Evolutionary conservation across 2,888 invertebrate genomes (phyloP).

Genomic region (Caenorhabditis plicata): DNA sequence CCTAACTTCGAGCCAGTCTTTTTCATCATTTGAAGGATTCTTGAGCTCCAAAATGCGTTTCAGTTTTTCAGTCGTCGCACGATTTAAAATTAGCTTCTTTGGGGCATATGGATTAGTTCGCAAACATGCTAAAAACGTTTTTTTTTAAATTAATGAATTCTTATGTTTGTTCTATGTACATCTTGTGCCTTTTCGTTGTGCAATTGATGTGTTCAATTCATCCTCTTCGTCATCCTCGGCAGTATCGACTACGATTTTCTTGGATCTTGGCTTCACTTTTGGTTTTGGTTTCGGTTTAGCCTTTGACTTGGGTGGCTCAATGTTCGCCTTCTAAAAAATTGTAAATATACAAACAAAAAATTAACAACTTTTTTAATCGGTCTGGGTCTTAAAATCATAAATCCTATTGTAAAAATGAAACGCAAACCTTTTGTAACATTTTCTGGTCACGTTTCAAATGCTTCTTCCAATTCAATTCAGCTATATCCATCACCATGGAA

Average conservation of each 20-base stretch:
- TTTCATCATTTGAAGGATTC: constrained; percentile 6
- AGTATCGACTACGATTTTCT: constrained; percentile 1
- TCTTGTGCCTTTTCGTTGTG: too few relatives aligned
- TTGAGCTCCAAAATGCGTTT: constrained; percentile 12
- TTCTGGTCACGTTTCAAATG: neutral
- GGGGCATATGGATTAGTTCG: too few relatives aligned
- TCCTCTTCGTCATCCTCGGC: constrained; percentile 13
- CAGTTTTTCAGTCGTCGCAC: too few relatives aligned
- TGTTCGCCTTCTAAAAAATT: neutral
- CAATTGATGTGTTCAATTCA: neutral
- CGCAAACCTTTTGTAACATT: constrained; percentile 8
- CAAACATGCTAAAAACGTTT: too few relatives aligned
- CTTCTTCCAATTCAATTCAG: neutral
- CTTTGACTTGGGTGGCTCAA: neutral
- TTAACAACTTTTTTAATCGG: neutral
- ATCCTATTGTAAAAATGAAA: constrained; percentile 2
- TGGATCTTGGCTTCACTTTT: neutral
- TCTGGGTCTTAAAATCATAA: neutral
- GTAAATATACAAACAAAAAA: too few relatives aligned
- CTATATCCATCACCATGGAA: neutral
- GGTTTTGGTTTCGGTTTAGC: neutral
- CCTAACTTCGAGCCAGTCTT: constrained; percentile 17
- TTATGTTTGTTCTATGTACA: too few relatives aligned
- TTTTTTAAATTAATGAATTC: too few relatives aligned
- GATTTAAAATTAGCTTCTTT: too few relatives aligned